Evolutionary conservation across 1,140 invertebrate species (phyloP).

Genomic region (Pantala flavescens): DNA sequence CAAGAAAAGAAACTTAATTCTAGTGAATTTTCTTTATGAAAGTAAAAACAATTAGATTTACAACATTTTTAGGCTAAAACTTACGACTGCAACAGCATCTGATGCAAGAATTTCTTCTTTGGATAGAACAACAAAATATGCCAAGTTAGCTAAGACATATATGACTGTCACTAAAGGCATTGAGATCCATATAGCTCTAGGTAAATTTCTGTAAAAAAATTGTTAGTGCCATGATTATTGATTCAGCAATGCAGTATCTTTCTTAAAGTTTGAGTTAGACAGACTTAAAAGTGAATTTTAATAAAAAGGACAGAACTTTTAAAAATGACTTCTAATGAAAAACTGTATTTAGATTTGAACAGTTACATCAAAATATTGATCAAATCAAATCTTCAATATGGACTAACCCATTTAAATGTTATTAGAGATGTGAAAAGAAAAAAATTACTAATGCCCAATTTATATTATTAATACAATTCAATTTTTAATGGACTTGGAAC

Average conservation of each 20-base stretch:
- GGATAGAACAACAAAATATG: conserved; percentile 84
- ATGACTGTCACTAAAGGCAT: conserved; percentile 81
- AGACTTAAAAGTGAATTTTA: too few relatives aligned
- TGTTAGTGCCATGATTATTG: background rate
- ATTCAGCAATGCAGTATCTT: too few relatives aligned
- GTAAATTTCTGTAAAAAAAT: conserved; percentile 64
- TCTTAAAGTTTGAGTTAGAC: too few relatives aligned
- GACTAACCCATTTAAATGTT: too few relatives aligned
- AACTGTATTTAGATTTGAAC: background rate
- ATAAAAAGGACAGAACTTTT: background rate
- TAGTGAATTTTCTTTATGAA: too few relatives aligned
- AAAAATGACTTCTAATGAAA: background rate
- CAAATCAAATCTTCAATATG: too few relatives aligned
- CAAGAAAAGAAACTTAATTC: conserved; percentile 12
- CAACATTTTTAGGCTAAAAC: conserved; percentile 29
- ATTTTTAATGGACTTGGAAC: too few relatives aligned
- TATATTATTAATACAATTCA: too few relatives aligned
- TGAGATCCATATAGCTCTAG: conserved; percentile 87
- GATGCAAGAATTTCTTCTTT: conserved; percentile 70
- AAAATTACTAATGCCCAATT: too few relatives aligned
- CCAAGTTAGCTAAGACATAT: conserved; percentile 86
- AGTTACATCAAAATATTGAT: too few relatives aligned
- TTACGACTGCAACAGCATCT: conserved; percentile 88
- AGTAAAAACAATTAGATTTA: conserved; percentile 16
- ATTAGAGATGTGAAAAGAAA: too few relatives aligned